Evolutionary conservation across 2,888 invertebrate genomes (phyloP), one percentile per base, ranked within the genome.

Genomic region (Geotrupes spiniger): DNA sequence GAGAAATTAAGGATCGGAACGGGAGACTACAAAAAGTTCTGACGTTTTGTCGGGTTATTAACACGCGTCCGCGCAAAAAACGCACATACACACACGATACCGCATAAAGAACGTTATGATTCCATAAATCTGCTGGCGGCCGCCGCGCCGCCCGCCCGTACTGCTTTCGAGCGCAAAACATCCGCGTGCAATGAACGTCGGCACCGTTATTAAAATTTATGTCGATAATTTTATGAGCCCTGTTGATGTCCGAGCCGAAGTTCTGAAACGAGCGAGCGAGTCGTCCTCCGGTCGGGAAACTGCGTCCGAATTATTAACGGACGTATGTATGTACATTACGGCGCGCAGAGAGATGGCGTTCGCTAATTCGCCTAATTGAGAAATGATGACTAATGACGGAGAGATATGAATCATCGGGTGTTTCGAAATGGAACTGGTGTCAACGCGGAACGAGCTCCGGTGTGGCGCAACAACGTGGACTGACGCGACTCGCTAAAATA

Each of bases 381-480:
- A 66, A 73, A 73, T 71, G 71, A 72, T 72, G 72, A 72, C 65
- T 71, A 72, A 73, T 73, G 70, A 71, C 71, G 69, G 59, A 68
- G 71, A 66, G 68, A 70, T 21, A 21, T 69, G 69, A 68, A 69
- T 70, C 70, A 70, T 67, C 63, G 64, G n/a, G 63, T 61, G 61
- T 66, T 65, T 64, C 69, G 70, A 72, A 70, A 70, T 62, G 67
- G 67, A 70, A 70, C 67, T 65, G 61, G 61, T 70, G 70, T 70
- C 64, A 56, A 45, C 49, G 52, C 55, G 46, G 10, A 29, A 11
- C 29, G 29, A 11, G 29, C 29, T 29, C 29, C 29, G 29, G 29
- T 29, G n/a, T n/a, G n/a, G n/a, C n/a, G n/a, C n/a, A n/a, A n/a
- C n/a, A n/a, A n/a, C n/a, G n/a, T n/a, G n/a, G n/a, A n/a, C n/a